Conservation (phyloP, 2,797 vertebrate species). For the Pipistrellus nathusii region DNA sequence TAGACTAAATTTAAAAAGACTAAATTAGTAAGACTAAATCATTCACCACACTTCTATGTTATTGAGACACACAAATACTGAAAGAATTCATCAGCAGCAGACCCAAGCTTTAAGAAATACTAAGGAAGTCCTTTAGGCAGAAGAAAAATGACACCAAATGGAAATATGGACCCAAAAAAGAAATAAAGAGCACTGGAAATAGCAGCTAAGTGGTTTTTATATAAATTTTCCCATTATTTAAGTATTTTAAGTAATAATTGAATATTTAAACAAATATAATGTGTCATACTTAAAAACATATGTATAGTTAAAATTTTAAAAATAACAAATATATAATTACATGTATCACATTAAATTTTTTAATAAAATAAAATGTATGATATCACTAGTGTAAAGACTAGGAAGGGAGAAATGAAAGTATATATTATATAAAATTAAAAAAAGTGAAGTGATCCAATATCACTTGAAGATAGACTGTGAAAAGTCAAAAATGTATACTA, state of each 20-base stretch:
- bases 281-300: neutral
- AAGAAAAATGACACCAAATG: constrained; percentile 54
- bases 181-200: neutral
- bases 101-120: neutral
- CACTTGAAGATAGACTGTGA: neutral
- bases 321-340: neutral
- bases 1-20: neutral
- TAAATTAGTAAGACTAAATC: constrained; percentile 39
- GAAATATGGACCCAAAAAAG: neutral
- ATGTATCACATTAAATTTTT: neutral
- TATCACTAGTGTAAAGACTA: neutral
- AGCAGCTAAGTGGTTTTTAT: neutral
- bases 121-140: neutral
- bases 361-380: neutral
- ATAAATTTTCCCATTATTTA: neutral
- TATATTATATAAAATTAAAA: neutral
- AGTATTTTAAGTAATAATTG: neutral
- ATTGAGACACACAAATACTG: constrained; percentile 10
- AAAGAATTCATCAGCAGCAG: constrained; percentile 20
- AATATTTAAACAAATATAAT: constrained; percentile 15
- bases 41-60: constrained; percentile 65
- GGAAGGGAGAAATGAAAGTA: neutral
- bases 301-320: neutral
- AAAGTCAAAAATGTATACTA: neutral
- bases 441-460: neutral